Conservation (phyloP, 64 coral and sea anemone genomes). For the Platygyra sinensis region DNA sequence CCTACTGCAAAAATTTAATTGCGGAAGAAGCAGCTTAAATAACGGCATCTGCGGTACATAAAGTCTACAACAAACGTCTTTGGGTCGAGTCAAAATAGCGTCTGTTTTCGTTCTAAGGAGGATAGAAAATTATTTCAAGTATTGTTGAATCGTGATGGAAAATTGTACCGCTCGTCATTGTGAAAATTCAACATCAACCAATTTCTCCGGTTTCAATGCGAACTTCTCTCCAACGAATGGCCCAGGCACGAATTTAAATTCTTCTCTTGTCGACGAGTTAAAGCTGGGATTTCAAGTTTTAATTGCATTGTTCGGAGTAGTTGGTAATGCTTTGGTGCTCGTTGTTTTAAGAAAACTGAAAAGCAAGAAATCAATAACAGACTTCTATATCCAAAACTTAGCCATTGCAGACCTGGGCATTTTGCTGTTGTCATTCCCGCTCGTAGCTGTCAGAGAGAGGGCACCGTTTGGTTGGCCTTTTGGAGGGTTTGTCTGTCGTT, state of each 20-base stretch:
- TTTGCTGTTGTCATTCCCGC: constrained; percentile 25
- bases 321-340: constrained; percentile 67
- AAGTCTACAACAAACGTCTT: too few species aligned
- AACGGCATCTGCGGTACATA: too few species aligned
- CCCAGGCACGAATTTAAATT: not conserved
- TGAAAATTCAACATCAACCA: not conserved
- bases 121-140: not conserved
- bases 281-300: constrained; percentile 4
- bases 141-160: not conserved
- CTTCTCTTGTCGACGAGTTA: not conserved
- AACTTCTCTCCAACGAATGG: not conserved
- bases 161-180: not conserved
- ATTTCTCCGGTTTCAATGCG: not conserved
- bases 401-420: constrained; percentile 65
- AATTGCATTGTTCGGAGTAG: constrained; percentile 44
- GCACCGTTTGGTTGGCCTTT: constrained; percentile 55
- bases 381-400: constrained; percentile 57
- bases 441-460: constrained; percentile 49
- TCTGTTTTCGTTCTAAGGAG: too few species aligned
- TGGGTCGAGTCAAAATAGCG: too few species aligned
- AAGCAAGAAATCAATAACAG: constrained; percentile 37
- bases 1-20: too few species aligned
- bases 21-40: too few species aligned
- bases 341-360: constrained; percentile 25
- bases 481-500: constrained; percentile 46